Base-by-base conservation (phyloP, 2,113 vertebrate genomes). In the Clarias batrachus region DNA sequence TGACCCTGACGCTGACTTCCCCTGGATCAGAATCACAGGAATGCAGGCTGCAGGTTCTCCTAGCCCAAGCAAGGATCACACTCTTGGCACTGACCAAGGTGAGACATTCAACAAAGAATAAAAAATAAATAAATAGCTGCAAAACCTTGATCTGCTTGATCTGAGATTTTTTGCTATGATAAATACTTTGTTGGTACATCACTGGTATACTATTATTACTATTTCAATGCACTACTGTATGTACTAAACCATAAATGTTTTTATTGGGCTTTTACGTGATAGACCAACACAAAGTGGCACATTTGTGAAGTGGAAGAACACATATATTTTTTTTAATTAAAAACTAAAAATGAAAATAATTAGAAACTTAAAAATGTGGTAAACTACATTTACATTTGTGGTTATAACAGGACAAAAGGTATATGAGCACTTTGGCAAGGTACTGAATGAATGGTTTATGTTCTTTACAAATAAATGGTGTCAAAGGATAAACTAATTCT, bases 31-130 rank as follows among this genome's bases (percentile, higher is more conserved):
- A 65, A 89, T 89, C 48, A 94, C 79, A 0, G 94, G 94, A 7
- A 8, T 33, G 23, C 88, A 90, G 66, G 91, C 92, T 7, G 37
- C 73, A 83, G 93, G 90, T 87, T 92, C 92, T 3, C 89, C 93
- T 33, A 92, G 94, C 63, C 94, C 95, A 3, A 1, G 41, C 3
- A 12, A 23, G 9, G 95, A 95, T 89, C 95, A 96, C 91, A 95
- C 94, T 27, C 91, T 94, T 83, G 94, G 91, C 54, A 96, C 95
- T n/a, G 89, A 91, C 3, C 87, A 93, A 84, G 95, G 95, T 95
- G 59, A 63, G 89, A 79, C 10, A 37, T 33, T 37, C 57, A 60
- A 17, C 78, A 5, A 1, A 48, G 48, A 7, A 48, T 8, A 48
- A 7, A 48, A 48, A 48, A 48, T 7, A 48, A 8, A 48, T 7